Percentiles rank a stretch among this genome's conserved stretches.
Evolutionary conservation across 2,113 vertebrate species (phyloP).

Genomic region (Polyodon spathula): DNA sequence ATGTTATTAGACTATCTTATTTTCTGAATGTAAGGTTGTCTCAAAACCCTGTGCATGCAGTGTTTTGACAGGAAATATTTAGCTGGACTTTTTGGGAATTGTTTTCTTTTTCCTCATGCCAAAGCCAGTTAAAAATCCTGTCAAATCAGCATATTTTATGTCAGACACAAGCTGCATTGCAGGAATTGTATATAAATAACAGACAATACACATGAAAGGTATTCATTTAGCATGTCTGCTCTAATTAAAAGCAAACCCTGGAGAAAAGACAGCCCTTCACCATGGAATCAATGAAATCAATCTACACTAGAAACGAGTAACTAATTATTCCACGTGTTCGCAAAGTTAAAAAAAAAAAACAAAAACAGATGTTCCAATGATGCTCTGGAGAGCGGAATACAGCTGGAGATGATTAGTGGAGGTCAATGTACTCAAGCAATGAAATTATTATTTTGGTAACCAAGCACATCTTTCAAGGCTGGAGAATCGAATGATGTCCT

Average conservation of each 20-base stretch:
- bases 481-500: background rate
- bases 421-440: constrained; percentile 26
- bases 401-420: constrained; percentile 19
- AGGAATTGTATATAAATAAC: background rate
- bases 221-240: constrained; percentile 19
- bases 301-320: constrained; percentile 15
- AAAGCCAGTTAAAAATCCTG: background rate
- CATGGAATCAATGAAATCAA: constrained; percentile 20
- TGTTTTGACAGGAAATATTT: too few species aligned
- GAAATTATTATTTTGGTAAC: constrained; percentile 22
- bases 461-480: constrained; percentile 18
- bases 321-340: constrained; percentile 20
- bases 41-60: too few species aligned
- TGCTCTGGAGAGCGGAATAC: constrained; percentile 21
- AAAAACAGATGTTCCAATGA: constrained; percentile 31
- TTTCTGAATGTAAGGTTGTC: too few species aligned
- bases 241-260: too few species aligned
- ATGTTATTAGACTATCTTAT: too few species aligned
- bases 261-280: background rate
- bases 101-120: background rate
- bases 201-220: background rate
- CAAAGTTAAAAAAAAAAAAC: constrained; percentile 20
- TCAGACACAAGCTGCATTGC: background rate
- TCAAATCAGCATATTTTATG: background rate
- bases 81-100: too few species aligned